phyloP scores from a whole-genome alignment of 2,888 invertebrate genomes.

The Halictus quadricinctus region DNA sequence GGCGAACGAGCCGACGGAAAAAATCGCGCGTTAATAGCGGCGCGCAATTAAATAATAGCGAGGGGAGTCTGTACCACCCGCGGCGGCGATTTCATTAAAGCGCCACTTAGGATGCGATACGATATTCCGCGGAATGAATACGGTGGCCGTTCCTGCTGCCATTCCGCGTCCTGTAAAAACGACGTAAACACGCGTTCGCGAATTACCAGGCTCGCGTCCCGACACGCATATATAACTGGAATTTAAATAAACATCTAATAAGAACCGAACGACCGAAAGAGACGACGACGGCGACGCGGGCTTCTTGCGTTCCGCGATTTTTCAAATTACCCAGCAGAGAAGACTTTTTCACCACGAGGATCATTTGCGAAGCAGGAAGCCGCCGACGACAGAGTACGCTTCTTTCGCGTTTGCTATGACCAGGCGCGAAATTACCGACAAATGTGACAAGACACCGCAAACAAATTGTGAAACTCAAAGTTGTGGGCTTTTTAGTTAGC shows the following conservation, averaged over 20 bases:
- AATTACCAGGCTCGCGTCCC: slow-evolving; percentile 1
- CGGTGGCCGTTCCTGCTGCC: slow-evolving; percentile 11
- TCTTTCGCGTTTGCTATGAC: not conserved
- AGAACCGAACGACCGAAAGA: not conserved
- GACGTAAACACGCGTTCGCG: not conserved
- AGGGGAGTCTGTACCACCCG: slow-evolving; percentile 45
- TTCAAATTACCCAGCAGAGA: not conserved
- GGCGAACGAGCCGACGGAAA: slow-evolving; percentile 17
- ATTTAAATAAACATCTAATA: slow-evolving; percentile 11
- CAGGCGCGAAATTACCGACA: slow-evolving; percentile 1
- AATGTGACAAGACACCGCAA: not conserved
- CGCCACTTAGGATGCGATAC: slow-evolving; percentile 59
- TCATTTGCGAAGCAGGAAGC: not conserved
- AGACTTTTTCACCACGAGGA: not conserved
- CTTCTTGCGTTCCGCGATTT: not conserved
- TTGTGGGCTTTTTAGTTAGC: not conserved
- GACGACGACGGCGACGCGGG: not conserved
- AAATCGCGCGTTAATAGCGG: slow-evolving; percentile 47
- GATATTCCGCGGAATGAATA: slow-evolving; percentile 58
- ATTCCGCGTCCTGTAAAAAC: slow-evolving; percentile 27
- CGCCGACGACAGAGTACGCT: not conserved
- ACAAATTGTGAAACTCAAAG: not conserved
- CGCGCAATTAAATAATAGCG: slow-evolving; percentile 65
- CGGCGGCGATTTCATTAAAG: slow-evolving; percentile 64
- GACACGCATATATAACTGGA: not conserved